phyloP scores from a whole-genome alignment of 2,113 vertebrate species.

The Phylloscopus trochiloides region DNA sequence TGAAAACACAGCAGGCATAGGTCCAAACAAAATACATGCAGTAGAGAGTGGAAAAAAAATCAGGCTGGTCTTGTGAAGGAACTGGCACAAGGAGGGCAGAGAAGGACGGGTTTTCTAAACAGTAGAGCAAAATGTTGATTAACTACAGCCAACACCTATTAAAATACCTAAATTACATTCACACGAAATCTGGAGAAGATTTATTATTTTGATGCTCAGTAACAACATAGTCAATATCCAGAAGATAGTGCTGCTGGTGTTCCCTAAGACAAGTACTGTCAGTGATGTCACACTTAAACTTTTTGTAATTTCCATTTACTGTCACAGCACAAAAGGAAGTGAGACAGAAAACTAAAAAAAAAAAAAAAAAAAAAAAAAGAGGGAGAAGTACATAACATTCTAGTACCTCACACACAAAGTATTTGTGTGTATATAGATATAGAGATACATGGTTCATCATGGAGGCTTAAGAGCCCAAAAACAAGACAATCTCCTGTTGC shows the following conservation, averaged over 20 bases:
- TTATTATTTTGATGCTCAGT: not conserved
- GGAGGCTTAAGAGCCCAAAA: not conserved
- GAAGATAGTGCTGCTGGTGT: not conserved
- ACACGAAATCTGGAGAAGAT: not conserved
- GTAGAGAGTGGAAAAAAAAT: not conserved
- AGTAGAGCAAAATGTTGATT: not conserved
- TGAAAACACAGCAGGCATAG: not conserved
- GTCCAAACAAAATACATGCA: not conserved
- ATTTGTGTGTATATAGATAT: not conserved
- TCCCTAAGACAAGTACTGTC: not conserved
- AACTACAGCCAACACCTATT: not conserved
- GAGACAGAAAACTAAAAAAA: not conserved
- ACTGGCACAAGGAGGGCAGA: not conserved
- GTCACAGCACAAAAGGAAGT: not conserved
- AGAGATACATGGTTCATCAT: not conserved
- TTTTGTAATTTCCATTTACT: not conserved
- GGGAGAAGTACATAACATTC: not conserved
- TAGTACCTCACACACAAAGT: not conserved
- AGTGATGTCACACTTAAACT: not conserved
- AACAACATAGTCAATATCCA: not conserved
- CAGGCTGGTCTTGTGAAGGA: not conserved
- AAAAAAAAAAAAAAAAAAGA: not conserved
- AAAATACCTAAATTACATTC: not conserved
- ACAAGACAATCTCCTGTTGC: not conserved
- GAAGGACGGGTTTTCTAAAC: not conserved